Evolutionary conservation across 1,140 invertebrate species (phyloP).

Genomic region (Drosophila erecta): DNA sequence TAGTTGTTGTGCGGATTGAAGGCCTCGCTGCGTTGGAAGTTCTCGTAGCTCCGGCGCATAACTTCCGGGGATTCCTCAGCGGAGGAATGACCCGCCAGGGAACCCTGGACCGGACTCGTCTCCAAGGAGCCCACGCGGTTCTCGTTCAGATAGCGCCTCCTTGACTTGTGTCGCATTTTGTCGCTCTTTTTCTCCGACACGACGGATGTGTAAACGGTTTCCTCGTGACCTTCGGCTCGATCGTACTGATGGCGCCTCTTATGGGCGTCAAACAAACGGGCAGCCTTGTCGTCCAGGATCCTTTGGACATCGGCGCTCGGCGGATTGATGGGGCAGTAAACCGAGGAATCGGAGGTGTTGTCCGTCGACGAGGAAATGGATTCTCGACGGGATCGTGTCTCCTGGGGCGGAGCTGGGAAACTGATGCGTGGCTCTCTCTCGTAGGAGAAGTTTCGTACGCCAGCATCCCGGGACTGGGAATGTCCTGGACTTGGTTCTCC

Average conservation of each 20-base stretch:
- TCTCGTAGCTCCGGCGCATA: conserved; percentile 60
- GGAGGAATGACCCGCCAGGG: conserved; percentile 54
- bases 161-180: conserved; percentile 66
- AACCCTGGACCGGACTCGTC: conserved; percentile 70
- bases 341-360: conserved; percentile 83
- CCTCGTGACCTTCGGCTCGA: conserved; percentile 67
- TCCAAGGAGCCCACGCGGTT: conserved; percentile 83
- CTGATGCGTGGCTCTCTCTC: conserved; percentile 72
- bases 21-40: conserved; percentile 76
- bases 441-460: conserved; percentile 74
- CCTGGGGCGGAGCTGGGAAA: conserved; percentile 64
- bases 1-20: conserved; percentile 83
- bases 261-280: conserved; percentile 69
- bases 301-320: conserved; percentile 77
- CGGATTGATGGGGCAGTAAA: conserved; percentile 82
- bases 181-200: conserved; percentile 76
- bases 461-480: conserved; percentile 54
- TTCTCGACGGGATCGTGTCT: conserved; percentile 50
- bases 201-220: conserved; percentile 79
- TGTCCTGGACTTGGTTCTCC: conserved; percentile 53
- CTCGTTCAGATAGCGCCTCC: conserved; percentile 77
- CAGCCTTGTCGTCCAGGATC: conserved; percentile 79
- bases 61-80: conserved; percentile 64
- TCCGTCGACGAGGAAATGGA: conserved; percentile 74
- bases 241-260: conserved; percentile 75